A percentile compares a stretch with the other conserved stretches of the same genome.
These are phyloP conservation scores for Myotis planiceps DNA, from an alignment of 2,797 vertebrate genomes.

Conservation along the genomic window DNA sequence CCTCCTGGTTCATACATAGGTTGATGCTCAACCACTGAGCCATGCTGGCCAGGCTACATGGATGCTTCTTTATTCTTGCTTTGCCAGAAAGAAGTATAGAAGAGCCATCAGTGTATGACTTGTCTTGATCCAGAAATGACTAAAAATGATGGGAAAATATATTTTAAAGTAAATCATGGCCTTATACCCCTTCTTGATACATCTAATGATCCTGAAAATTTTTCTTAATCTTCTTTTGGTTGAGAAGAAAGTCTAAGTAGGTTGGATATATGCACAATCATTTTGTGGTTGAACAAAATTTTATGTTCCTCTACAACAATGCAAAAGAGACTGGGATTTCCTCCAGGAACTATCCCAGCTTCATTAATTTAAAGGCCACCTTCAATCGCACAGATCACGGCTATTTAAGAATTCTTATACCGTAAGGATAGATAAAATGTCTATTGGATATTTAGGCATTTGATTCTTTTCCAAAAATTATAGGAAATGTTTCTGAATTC, in stretches of 20 bases:
- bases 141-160: conserved; percentile 20
- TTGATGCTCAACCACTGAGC: no score
- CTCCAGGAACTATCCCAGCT: conserved; percentile 67
- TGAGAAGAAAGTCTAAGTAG: conserved; percentile 66
- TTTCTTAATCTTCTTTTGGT: conserved; percentile 22
- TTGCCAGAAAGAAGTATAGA: background rate
- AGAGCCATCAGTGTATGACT: background rate
- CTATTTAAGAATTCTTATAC: conserved; percentile 63
- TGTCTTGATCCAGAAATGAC: conserved; percentile 25
- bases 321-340: conserved; percentile 69
- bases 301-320: conserved; percentile 72
- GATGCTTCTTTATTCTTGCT: background rate
- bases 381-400: conserved; percentile 59
- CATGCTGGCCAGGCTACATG: no score
- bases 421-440: conserved; percentile 64
- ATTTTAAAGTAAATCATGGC: conserved; percentile 29
- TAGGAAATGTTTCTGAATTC: conserved; percentile 46
- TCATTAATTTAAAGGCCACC: conserved; percentile 80
- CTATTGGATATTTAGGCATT: background rate
- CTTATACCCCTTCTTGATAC: conserved; percentile 21
- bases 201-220: conserved; percentile 52
- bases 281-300: conserved; percentile 78
- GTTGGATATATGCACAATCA: conserved; percentile 76
- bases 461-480: conserved; percentile 43
- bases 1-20: no score